Conservation (phyloP, 2,113 vertebrate species). For the Oxyruncus cristatus region DNA sequence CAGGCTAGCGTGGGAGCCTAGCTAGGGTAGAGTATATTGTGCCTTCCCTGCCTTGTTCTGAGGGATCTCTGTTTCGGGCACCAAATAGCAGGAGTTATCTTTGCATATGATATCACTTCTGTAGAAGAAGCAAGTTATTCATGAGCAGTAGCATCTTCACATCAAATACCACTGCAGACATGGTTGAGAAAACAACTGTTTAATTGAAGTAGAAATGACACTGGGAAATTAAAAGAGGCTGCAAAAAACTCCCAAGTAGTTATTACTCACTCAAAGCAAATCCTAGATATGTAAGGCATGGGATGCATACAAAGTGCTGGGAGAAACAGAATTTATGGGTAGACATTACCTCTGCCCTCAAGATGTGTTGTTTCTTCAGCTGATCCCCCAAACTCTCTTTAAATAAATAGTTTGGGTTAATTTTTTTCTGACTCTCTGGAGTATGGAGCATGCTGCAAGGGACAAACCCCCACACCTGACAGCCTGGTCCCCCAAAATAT, state of each 20-base stretch:
- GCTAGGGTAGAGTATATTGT: background rate
- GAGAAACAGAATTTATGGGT: background rate
- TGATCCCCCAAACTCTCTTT: background rate
- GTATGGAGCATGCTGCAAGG: background rate
- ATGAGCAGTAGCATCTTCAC: background rate
- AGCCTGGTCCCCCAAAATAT: background rate
- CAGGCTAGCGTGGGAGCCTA: background rate
- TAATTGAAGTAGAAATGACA: background rate
- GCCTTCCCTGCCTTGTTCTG: background rate
- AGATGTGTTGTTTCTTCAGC: background rate
- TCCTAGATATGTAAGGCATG: background rate
- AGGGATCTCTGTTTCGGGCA: background rate
- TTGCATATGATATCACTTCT: background rate
- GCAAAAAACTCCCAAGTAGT: background rate
- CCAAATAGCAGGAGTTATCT: background rate
- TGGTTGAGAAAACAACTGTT: background rate
- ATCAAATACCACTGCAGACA: background rate
- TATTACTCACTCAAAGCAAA: background rate
- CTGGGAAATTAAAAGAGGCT: background rate
- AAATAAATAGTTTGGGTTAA: background rate
- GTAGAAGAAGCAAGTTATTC: constrained; percentile 16
- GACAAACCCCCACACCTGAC: background rate
- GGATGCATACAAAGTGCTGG: background rate
- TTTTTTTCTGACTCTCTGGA: background rate
- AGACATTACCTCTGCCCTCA: background rate